phyloP scores from a whole-genome alignment of 1,140 invertebrate species.

The Lucilia cuprina region DNA sequence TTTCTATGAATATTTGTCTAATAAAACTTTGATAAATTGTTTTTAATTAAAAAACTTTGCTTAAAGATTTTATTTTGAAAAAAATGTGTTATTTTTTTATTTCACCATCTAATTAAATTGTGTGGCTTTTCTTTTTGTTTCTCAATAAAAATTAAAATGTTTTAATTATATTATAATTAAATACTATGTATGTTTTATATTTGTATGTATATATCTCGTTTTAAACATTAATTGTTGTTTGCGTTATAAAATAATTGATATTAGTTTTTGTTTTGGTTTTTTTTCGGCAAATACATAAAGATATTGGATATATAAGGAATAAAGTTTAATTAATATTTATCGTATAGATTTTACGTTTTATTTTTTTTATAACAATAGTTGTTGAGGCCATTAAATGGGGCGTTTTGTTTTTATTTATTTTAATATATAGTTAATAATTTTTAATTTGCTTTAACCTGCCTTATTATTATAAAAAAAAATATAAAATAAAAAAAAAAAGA shows the following conservation, averaged over 20 bases:
- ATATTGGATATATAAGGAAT: neutral
- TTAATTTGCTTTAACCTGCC: neutral
- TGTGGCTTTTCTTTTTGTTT: neutral
- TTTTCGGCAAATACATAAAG: too few relatives aligned
- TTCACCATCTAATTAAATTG: conserved; percentile 20
- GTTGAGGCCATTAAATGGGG: neutral
- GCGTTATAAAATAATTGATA: conserved; percentile 10
- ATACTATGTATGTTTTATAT: neutral
- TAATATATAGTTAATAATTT: neutral
- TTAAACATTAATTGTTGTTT: neutral
- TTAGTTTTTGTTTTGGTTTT: neutral
- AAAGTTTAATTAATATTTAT: neutral
- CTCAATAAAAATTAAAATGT: conserved; percentile 8
- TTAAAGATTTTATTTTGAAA: neutral
- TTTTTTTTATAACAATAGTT: conserved; percentile 9
- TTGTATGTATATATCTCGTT: neutral
- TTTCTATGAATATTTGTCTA: too few relatives aligned
- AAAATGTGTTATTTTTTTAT: conserved; percentile 5
- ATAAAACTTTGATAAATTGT: too few relatives aligned
- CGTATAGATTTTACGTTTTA: neutral
- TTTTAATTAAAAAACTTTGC: too few relatives aligned
- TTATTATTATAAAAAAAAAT: neutral
- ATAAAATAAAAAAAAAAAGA: neutral
- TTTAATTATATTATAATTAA: neutral
- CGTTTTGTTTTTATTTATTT: neutral